phyloP scores from a whole-genome alignment of 2,797 vertebrate species.

The Trachurus trachurus region DNA sequence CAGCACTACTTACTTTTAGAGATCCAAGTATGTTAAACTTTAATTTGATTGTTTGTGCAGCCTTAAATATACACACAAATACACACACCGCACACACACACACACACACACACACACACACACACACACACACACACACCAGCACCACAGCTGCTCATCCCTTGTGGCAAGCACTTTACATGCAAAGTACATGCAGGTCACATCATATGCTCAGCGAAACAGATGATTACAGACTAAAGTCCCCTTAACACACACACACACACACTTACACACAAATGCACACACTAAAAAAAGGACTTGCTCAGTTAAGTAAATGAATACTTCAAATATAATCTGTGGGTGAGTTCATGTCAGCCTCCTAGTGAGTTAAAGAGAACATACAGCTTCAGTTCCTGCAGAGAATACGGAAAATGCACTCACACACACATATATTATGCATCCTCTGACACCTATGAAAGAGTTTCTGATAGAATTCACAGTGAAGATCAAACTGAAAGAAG shows the following conservation, averaged over 20 bases:
- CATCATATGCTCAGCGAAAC: constrained; percentile 56
- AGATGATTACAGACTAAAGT: constrained; percentile 21
- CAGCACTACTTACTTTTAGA: background rate
- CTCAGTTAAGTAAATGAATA: constrained; percentile 38
- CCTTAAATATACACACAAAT: constrained; percentile 4
- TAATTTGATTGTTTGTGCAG: background rate
- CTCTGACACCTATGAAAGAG: constrained; percentile 15
- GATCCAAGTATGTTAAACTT: constrained; percentile 17
- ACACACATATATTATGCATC: background rate
- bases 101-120: background rate
- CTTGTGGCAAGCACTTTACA: constrained; percentile 30
- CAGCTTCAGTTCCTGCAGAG: background rate
- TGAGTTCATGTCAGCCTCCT: constrained; percentile 4
- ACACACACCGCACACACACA: background rate
- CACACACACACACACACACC: background rate
- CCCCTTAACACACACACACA: background rate
- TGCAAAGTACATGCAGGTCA: constrained; percentile 68
- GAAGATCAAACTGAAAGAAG: constrained; percentile 31
- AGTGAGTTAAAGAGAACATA: constrained; percentile 10
- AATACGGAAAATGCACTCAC: background rate
- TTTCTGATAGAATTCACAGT: constrained; percentile 39
- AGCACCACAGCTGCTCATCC: constrained; percentile 1
- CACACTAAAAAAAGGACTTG: constrained; percentile 13
- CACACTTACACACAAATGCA: background rate
- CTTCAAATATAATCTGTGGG: constrained; percentile 45